Evolutionary conservation across 2,888 invertebrate species (phyloP), one percentile per base, ranked within the genome.

Genomic region (Panzeria rudis): DNA sequence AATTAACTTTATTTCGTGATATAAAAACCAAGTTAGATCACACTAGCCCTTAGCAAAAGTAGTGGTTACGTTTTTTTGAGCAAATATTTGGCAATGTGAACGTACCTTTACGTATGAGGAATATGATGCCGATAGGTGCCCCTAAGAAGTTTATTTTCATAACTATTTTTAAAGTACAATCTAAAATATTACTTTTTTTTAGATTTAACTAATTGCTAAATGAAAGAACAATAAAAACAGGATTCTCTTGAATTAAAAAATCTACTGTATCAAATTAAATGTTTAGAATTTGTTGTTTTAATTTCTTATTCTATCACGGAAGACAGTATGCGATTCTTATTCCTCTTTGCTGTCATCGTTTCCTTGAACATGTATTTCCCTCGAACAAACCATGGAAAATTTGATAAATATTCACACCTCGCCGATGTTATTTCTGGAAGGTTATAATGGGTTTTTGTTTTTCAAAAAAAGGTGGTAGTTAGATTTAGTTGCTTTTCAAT

Each of bases 391-490:
- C 89, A 88, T 87, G 79, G 68, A 87, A 88, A 90, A 90, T 90
- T 88, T 87, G 86, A 87, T 88, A 88, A 90, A 88, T 88, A 86
- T 89, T 89, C 89, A 88, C 89, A 89, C 89, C 89, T 89, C 88
- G 86, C 86, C 85, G 86, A 86, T 84, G 79, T 41, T 54, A 64
- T 61, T 78, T 44, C 50, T 75, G 15, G 47, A 47, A 59, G 32
- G 9, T 66, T 44, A 17, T n/a, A 23, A 38, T 29, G 11, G 7
- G 5, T 13, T 44, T 50, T 23, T 66, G n/a, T 20, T 47, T 66
- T 66, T 47, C 17, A 11, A 54, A 56, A 20, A 72, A 83, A 59
- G 56, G 54, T 72, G 83, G 76, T 83, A 72, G 76, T 59, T 73
- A 29, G 62, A 61, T 54, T 47, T 77, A 15, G 41, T 59, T 78